phyloP scores from a whole-genome alignment of 1,140 invertebrate genomes.

The Caenorhabditis briggsae region DNA sequence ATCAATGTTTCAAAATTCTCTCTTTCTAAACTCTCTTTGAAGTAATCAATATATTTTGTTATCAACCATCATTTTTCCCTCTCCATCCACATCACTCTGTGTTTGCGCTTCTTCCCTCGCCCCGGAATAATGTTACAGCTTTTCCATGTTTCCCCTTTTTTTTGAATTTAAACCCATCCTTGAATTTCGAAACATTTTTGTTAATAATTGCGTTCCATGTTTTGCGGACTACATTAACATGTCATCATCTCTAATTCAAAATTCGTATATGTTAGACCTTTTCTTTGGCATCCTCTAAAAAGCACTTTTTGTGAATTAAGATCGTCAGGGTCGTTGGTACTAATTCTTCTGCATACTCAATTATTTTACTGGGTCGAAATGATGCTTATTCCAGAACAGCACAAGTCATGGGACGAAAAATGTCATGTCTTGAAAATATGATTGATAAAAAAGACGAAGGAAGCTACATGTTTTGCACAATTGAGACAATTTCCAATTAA shows the following conservation, averaged over 20 bases:
- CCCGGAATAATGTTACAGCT: constrained; percentile 27
- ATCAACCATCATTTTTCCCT: constrained; percentile 19
- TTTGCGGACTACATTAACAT: background rate
- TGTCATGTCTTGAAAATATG: background rate
- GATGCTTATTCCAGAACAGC: background rate
- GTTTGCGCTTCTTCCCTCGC: constrained; percentile 27
- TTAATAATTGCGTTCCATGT: background rate
- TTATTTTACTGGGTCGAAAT: background rate
- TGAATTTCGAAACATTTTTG: too few species aligned
- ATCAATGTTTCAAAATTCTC: constrained; percentile 37
- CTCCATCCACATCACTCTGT: constrained; percentile 48
- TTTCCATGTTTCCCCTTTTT: constrained; percentile 6
- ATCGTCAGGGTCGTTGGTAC: too few species aligned
- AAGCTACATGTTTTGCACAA: background rate
- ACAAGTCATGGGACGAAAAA: constrained; percentile 11
- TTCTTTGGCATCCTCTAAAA: background rate
- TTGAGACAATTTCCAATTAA: background rate
- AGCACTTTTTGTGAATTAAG: too few species aligned
- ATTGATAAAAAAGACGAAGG: constrained; percentile 9
- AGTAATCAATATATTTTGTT: constrained; percentile 50
- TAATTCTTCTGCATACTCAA: too few species aligned
- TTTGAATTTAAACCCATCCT: background rate
- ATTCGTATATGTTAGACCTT: background rate
- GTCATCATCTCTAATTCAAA: constrained; percentile 7
- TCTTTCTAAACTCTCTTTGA: background rate